These are phyloP conservation scores for Steatocranus sp. DNA, from an alignment of 2,797 vertebrate genomes.

Conservation along the genomic window DNA sequence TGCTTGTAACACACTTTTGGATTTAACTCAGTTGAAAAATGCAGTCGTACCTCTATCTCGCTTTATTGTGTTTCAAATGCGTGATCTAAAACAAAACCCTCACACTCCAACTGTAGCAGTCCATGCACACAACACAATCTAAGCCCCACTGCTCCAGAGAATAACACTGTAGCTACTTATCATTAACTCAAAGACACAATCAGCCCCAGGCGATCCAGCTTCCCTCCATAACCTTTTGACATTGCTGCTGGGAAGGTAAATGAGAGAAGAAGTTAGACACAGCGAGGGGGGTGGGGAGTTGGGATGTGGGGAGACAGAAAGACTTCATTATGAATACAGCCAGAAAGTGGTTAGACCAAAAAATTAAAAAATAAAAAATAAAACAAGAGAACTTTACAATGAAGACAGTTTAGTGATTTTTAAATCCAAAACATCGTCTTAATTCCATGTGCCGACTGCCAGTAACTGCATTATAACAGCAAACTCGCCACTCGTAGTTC, in stretches of 20 bases:
- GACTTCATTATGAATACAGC: conserved; percentile 41
- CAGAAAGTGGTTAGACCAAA: conserved; percentile 28
- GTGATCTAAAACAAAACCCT: neutral
- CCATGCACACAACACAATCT: conserved; percentile 23
- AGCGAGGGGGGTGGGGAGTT: neutral
- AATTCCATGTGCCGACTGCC: neutral
- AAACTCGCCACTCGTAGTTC: conserved; percentile 2
- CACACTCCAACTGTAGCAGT: conserved; percentile 19
- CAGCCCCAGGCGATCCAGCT: conserved; percentile 64
- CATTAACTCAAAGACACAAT: conserved; percentile 74
- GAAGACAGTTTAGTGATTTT: neutral
- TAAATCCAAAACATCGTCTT: neutral
- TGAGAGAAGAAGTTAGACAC: conserved; percentile 53
- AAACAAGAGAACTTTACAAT: neutral
- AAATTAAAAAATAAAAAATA: neutral
- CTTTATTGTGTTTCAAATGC: neutral
- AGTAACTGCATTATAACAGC: conserved; percentile 24
- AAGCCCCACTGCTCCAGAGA: conserved; percentile 52
- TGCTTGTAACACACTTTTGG: neutral
- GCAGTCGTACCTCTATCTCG: neutral
- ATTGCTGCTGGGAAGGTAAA: conserved; percentile 74
- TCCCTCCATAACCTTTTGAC: conserved; percentile 69
- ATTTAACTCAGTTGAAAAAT: neutral
- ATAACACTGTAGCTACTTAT: conserved; percentile 70
- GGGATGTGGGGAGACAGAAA: conserved; percentile 13